Evolutionary conservation across 2,797 vertebrate genomes (phyloP), one percentile per base, ranked within the genome.

Genomic region (Phalanger gymnotis): DNA sequence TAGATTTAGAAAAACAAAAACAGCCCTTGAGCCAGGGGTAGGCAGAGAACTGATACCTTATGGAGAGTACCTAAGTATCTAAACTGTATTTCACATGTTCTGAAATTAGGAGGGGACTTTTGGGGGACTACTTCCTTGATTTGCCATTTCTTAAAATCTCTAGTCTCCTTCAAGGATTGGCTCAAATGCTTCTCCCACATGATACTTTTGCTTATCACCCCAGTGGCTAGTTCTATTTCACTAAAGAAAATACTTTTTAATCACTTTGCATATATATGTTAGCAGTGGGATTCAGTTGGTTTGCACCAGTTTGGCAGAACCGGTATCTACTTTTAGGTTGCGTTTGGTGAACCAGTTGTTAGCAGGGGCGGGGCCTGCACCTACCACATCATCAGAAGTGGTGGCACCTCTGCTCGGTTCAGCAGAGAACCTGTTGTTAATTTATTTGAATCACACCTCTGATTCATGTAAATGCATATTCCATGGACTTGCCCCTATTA

Each of bases 1-100:
- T 91, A 98, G 98, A 98, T 96, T 94, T 2, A 95, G 54, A 96
- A 93, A 96, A 94, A 96, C 51, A 92, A 87, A 93, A 90, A 91
- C 34, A 95, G 94, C 81, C 31, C 90, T 98, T 97, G 98, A 97
- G 54, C 58, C 16, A 27, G 10, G 54, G 58, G 73, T 91, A 90
- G 0, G 56, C 91, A 61, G 47, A 61, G 54, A 93, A 61, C n/a
- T n/a, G 91, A 73, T 92, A 81, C 89, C 95, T 93, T 53, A 25
- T 56, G 27, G 66, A 73, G 12, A 93, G 47, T 14, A 34, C 12
- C 30, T 53, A n/a, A n/a, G 90, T 53, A 16, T 19, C n/a, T n/a
- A 92, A 30, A 13, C 94, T 91, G 66, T 87, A 30, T 97, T 81
- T 94, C 34, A 58, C 92, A 95, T 95, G 53, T 4, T 96, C 95